Evolutionary conservation across 1,140 invertebrate species (phyloP), one percentile per base, ranked within the genome.

Genomic region (Eurosta solidaginis): DNA sequence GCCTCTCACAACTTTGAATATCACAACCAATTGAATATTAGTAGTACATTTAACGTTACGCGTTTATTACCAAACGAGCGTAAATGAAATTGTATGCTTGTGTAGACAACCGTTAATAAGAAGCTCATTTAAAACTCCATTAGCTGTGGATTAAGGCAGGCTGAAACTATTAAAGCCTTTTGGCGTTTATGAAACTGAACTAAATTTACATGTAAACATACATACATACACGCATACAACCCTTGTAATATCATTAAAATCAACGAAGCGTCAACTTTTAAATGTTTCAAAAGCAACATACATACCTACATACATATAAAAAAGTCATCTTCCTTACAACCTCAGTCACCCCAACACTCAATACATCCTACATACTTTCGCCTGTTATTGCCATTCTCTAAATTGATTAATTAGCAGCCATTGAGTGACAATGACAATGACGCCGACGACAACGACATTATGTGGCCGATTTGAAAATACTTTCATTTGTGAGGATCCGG

Each of bases 341-440:
- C 33, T 29, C 54, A 33, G 25, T 12, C 54, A 33, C 14, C 29
- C 27, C 54, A 33, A 29, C 27, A 17, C 3, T 47, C 45, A n/a
- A 3, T 47, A n/a, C 45, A 1, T 3, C 7, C 22, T 9, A 6
- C 3, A 0, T 25, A 10, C 25, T 27, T 12, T 10, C 22, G 9
- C n/a, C 22, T 20, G n/a, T 1, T 52, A 25, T 52, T 52, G 10
- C 22, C 20, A 20, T 68, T 68, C 59, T 14, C 20, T 68, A 68
- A 68, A 68, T 68, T 68, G 59, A 68, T 68, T 68, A 68, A 68
- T 68, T 68, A 68, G 59, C 59, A n/a, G 7, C 59, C 29, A 68
- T 68, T 68, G 59, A 68, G 33, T 68, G 59, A 68, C 27, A 25
- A n/a, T n/a, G n/a, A n/a, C n/a, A n/a, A n/a, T n/a, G n/a, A n/a